These are phyloP conservation scores for Australoheros facetus DNA, from an alignment of 2,797 vertebrate genomes.

Conservation along the genomic window DNA sequence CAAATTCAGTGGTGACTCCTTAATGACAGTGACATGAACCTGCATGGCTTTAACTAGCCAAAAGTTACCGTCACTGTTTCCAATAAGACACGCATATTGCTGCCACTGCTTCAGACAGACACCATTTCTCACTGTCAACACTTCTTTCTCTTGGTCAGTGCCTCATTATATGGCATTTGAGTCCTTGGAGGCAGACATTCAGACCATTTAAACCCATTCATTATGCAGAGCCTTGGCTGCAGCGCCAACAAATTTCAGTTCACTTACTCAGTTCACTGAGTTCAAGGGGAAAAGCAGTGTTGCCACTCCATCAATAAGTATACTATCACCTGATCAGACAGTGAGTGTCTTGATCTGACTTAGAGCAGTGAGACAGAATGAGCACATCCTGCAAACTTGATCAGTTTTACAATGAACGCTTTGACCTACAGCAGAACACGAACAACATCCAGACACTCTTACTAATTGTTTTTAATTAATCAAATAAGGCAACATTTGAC, in stretches of 20 bases:
- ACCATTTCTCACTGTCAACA: background rate
- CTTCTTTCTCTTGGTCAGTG: background rate
- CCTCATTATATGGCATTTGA: background rate
- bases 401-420: background rate
- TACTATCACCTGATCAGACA: constrained; percentile 3
- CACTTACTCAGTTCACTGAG: background rate
- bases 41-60: background rate
- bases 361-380: background rate
- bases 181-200: background rate
- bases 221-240: background rate
- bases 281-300: background rate
- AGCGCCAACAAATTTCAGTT: background rate
- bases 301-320: background rate
- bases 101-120: background rate
- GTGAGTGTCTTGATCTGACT: background rate
- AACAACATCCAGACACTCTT: background rate
- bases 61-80: background rate
- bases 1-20: background rate
- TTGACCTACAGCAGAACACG: background rate
- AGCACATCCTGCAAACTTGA: background rate
- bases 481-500: background rate
- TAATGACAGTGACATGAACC: background rate
- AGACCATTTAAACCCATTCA: background rate
- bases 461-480: background rate
- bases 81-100: background rate